Conservation (phyloP, 2,113 vertebrate genomes). For the Lucifuga dentata region DNA sequence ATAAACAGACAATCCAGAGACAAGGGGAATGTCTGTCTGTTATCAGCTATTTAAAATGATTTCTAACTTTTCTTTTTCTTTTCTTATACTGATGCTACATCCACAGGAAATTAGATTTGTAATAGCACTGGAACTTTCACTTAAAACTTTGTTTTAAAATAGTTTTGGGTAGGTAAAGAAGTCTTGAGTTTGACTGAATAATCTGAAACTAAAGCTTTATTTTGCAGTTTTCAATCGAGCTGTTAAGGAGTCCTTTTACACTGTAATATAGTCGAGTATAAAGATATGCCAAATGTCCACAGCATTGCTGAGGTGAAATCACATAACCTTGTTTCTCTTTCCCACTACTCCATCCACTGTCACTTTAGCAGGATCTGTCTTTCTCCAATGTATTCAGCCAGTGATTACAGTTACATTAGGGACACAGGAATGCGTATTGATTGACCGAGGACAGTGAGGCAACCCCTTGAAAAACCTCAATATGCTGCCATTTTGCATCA, state of each 20-base stretch:
- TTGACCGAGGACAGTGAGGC: conserved; percentile 71
- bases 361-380: conserved; percentile 65
- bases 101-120: conserved; percentile 46
- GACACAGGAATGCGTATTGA: conserved; percentile 82
- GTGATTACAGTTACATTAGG: conserved; percentile 83
- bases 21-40: conserved; percentile 50
- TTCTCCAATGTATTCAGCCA: conserved; percentile 69
- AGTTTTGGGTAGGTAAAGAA: conserved; percentile 30
- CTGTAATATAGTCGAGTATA: conserved; percentile 29
- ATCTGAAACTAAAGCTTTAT: conserved; percentile 70
- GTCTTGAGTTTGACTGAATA: conserved; percentile 47
- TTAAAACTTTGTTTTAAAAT: conserved; percentile 31
- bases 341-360: conserved; percentile 64
- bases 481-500: conserved; percentile 68
- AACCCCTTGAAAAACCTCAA: conserved; percentile 71
- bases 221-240: conserved; percentile 54
- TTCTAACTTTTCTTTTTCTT: conserved; percentile 28
- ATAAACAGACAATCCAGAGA: conserved; percentile 73
- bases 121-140: conserved; percentile 6
- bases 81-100: not conserved
- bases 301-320: conserved; percentile 45
- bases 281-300: conserved; percentile 61
- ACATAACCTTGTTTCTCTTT: conserved; percentile 72
- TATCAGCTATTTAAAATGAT: conserved; percentile 60
- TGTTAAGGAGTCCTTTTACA: conserved; percentile 71